These are phyloP conservation scores for Lutjanus campechanus DNA, from an alignment of 2,797 vertebrate genomes.

Conservation along the genomic window DNA sequence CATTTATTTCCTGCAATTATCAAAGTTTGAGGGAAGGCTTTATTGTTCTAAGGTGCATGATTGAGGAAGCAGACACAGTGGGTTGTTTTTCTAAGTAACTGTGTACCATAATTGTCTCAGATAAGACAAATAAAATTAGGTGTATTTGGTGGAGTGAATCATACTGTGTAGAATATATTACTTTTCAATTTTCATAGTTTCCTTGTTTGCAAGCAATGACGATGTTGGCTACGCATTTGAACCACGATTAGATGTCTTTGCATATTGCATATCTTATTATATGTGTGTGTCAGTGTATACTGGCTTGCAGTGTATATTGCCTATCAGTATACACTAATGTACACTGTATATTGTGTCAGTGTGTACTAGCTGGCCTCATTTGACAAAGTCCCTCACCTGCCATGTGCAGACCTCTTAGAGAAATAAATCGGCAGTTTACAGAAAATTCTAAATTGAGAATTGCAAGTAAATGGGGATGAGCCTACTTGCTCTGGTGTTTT, in stretches of 20 bases:
- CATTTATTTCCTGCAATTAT: slow-evolving; percentile 80
- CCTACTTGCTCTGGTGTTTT: neutral
- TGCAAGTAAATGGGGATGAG: neutral
- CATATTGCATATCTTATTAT: neutral
- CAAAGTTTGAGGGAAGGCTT: slow-evolving; percentile 73
- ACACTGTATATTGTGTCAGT: too few relatives aligned
- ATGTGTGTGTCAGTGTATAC: neutral
- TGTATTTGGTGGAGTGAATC: slow-evolving; percentile 32
- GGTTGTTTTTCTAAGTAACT: slow-evolving; percentile 59
- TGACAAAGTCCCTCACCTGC: neutral
- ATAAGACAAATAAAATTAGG: slow-evolving; percentile 37
- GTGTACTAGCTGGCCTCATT: neutral
- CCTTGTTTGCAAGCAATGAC: slow-evolving; percentile 4
- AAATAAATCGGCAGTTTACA: neutral
- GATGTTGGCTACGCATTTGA: neutral
- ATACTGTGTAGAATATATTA: slow-evolving; percentile 8
- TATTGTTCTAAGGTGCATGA: slow-evolving; percentile 71
- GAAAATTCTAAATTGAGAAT: neutral
- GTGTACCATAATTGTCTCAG: slow-evolving; percentile 59
- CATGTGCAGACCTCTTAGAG: too few relatives aligned
- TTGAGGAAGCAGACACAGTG: slow-evolving; percentile 63
- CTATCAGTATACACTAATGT: too few relatives aligned
- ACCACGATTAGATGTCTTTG: neutral
- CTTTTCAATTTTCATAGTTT: slow-evolving; percentile 18
- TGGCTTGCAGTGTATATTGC: too few relatives aligned